Base-by-base conservation (phyloP, 2,797 vertebrate species). In the Galagoides demidoff region DNA sequence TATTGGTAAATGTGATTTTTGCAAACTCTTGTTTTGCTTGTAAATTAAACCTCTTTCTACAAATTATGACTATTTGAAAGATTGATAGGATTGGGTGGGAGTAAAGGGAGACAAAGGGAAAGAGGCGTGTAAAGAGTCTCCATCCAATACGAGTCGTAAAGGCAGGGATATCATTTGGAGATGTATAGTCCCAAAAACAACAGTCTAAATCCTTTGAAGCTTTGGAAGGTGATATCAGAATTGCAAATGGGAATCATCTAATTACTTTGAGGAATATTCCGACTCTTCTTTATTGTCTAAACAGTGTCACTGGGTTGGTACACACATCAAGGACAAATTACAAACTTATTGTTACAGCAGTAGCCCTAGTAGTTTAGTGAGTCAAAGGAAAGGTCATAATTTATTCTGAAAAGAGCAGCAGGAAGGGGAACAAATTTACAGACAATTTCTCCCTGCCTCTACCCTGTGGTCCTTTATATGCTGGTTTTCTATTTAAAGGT, bases 401-500 rank as follows among this genome's bases (percentile, higher is more conserved):
- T 94, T 97, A 97, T 96, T 95, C 39, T 91, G 74, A 86, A 95
- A 92, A 90, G 23, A 37, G 86, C 34, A 81, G 45, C 2, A 64
- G 66, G 43, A 84, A 83, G 31, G 55, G 31, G n/a, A 70, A 95
- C 61, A 55, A 73, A 92, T 88, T 63, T 43, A 68, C 87, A 49
- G 71, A 39, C 3, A 23, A 7, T 63, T 94, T 92, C 59, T 81
- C 14, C 52, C 84, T 95, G 45, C 27, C 3, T 93, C 34, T 29
- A 68, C n/a, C 57, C 57, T 96, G 83, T 78, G 66, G 49, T 94
- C 29, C 57, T 92, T 95, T 92, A 64, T 66, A 45, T 79, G 93
- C 23, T 55, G 81, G 81, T 95, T 93, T 97, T 77, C 37, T 92
- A 91, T 96, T 94, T 96, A 88, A 96, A 94, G 76, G 70, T 89